Evolutionary conservation across 2,888 invertebrate species (phyloP), one percentile per base, ranked within the genome.

Genomic region (Tachina grossa): DNA sequence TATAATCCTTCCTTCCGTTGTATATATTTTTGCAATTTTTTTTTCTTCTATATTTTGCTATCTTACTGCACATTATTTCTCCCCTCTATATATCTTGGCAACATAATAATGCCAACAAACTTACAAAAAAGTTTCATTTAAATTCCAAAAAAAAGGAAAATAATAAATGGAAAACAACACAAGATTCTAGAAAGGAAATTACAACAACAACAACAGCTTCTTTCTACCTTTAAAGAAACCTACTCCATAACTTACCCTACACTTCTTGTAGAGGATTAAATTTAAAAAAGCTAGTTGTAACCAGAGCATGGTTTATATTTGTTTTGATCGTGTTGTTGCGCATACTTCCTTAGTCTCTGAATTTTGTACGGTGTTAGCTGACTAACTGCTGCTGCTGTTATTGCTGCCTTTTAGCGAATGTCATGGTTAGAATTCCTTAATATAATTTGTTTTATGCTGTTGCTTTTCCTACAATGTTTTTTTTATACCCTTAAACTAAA

Each of bases 1-100:
- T 84, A 87, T 83, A 87, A 84, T 85, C 78, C 87, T 87, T 84
- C 83, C 84, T 81, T 87, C 84, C 84, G 83, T 82, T 86, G 65
- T 41, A 41, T 45, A 65, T 55, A 55, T 59, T 22, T 47, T 13
- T 39, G 11, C 9, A 9, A 14, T 39, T 45, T 31, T 57, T 2
- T 31, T 53, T 55, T 59, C 16, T 49, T 16, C 47, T 66, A 51
- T 31, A 6, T 31, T 31, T 31, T 31, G 31, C 6, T 31, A 6
- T 31, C 31, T 31, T 31, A 31, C 31, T 31, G 31, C 16, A 19
- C 9, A 41, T 6, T 41, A 41, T 57, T 51, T 43, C 43, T 59
- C 16, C 51, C 43, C 49, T n/a, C 0, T 31, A 4, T 31, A 41
- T n/a, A 5, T 22, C 16, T 47, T 16, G 4, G 8, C 55, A 31